Conservation (phyloP, 2,113 vertebrate species). For the Leptobrachium leishanense region DNA sequence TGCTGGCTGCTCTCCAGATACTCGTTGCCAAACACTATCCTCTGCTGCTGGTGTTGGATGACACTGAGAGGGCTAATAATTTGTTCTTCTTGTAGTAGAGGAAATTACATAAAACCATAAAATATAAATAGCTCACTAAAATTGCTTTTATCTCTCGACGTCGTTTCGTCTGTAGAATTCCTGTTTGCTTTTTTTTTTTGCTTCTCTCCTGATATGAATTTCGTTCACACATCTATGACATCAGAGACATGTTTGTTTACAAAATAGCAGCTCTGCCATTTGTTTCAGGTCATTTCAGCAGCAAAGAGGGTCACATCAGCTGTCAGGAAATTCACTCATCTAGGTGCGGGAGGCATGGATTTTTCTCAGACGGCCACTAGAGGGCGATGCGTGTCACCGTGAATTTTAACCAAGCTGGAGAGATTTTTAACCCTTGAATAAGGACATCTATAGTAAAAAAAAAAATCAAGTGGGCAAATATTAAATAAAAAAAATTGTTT, state of each 20-base stretch:
- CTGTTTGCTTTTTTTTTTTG: neutral
- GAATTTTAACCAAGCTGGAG: neutral
- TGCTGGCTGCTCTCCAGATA: neutral
- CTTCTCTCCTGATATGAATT: neutral
- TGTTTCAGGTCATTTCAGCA: constrained; percentile 9
- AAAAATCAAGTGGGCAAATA: too few relatives aligned
- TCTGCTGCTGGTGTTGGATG: neutral
- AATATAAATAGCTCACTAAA: neutral
- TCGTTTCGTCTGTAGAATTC: neutral
- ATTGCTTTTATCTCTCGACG: neutral
- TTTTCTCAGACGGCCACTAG: constrained; percentile 9
- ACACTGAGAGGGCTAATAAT: neutral
- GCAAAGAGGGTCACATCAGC: constrained; percentile 7
- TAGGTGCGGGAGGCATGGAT: neutral
- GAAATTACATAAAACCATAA: neutral
- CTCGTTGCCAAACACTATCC: neutral
- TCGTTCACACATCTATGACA: constrained; percentile 12
- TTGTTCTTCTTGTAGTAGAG: neutral
- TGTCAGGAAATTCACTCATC: constrained; percentile 1
- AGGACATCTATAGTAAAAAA: neutral
- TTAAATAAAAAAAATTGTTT: too few relatives aligned
- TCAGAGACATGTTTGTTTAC: constrained; percentile 30
- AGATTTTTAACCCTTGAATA: neutral
- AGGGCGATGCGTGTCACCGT: constrained; percentile 1
- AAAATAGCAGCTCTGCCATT: neutral